These are phyloP conservation scores for Sinosuthora webbiana DNA, from an alignment of 2,113 vertebrate genomes.

Conservation along the genomic window DNA sequence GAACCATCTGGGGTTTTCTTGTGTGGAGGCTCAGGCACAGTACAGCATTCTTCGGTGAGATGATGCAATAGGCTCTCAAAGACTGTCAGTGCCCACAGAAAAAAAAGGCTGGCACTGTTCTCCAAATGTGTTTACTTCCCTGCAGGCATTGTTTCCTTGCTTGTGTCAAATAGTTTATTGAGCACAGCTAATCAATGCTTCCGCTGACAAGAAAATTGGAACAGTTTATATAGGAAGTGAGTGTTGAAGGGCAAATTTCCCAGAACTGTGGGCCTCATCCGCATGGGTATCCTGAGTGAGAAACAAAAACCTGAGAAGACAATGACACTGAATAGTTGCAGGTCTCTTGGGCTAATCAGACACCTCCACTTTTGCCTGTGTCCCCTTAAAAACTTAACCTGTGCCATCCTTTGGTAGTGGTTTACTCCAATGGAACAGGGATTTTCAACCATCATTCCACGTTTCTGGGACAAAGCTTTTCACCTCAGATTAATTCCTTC, in stretches of 20 bases:
- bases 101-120: conserved; percentile 62
- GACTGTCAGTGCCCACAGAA: conserved; percentile 28
- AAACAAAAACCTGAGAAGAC: not conserved
- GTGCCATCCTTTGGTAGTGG: not conserved
- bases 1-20: conserved; percentile 23
- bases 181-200: conserved; percentile 65
- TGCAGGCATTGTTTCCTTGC: conserved; percentile 53
- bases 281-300: not conserved
- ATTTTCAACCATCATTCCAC: not conserved
- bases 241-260: conserved; percentile 41
- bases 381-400: not conserved
- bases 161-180: conserved; percentile 67
- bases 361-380: not conserved
- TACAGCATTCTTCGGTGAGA: conserved; percentile 29
- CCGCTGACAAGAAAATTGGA: conserved; percentile 51
- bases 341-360: not conserved
- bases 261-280: not conserved
- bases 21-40: conserved; percentile 23
- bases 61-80: conserved; percentile 51
- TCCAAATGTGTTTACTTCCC: conserved; percentile 58
- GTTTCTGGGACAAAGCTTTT: not conserved
- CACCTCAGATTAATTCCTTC: not conserved
- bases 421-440: not conserved
- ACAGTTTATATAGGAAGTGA: conserved; percentile 43
- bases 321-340: not conserved